A percentile compares a stretch with the other conserved stretches of the same genome.
phyloP scores from a whole-genome alignment of 2,888 invertebrate species.

The Leuctra nigra region DNA sequence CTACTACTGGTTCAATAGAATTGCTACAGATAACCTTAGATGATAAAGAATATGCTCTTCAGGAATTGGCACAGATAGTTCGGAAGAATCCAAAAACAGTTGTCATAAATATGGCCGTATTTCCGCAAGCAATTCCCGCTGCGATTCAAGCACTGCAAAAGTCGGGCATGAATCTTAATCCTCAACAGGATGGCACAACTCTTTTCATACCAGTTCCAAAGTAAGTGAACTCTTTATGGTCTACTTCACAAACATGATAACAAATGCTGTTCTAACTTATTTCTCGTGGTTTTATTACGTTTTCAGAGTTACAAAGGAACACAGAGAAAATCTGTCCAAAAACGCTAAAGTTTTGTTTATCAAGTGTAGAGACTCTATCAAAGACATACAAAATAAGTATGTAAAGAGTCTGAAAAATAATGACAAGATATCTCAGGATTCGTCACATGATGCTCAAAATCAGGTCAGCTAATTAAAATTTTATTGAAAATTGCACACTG shows the following conservation, averaged over 20 bases:
- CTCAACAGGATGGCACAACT: slow-evolving; percentile 91
- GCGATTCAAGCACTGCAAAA: slow-evolving; percentile 66
- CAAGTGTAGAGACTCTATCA: slow-evolving; percentile 68
- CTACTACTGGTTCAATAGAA: slow-evolving; percentile 76
- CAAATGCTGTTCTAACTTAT: background rate
- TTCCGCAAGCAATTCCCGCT: slow-evolving; percentile 79
- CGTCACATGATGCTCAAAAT: slow-evolving; percentile 55
- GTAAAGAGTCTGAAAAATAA: slow-evolving; percentile 65
- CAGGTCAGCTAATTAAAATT: slow-evolving; percentile 36
- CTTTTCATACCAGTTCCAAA: slow-evolving; percentile 84
- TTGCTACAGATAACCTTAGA: slow-evolving; percentile 65
- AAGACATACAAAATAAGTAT: slow-evolving; percentile 66
- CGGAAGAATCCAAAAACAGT: slow-evolving; percentile 82
- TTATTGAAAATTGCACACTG: background rate
- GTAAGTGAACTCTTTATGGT: too few species aligned
- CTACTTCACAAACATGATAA: background rate
- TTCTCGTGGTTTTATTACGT: slow-evolving; percentile 28
- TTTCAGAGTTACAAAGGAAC: slow-evolving; percentile 78
- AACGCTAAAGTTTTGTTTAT: slow-evolving; percentile 77
- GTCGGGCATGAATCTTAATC: slow-evolving; percentile 87
- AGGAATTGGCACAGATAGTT: slow-evolving; percentile 82
- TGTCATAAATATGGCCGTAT: slow-evolving; percentile 72
- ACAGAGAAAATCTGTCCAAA: slow-evolving; percentile 80
- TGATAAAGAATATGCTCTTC: slow-evolving; percentile 72
- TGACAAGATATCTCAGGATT: slow-evolving; percentile 62